Conservation (phyloP, 2,888 invertebrate species). For the Zaprionus obscuricornis region DNA sequence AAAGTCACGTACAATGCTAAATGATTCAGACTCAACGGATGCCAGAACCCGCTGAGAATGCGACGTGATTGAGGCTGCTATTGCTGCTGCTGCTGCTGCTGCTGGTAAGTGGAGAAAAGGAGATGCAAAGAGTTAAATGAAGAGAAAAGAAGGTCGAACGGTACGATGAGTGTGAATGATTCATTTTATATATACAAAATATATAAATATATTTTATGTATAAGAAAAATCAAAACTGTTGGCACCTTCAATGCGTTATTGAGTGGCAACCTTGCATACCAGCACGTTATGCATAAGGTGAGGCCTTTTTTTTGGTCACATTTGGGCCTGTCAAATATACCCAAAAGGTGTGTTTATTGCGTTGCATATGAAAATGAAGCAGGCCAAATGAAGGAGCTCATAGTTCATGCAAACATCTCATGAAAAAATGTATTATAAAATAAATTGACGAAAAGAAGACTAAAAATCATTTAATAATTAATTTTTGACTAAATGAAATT, state of each 20-base stretch:
- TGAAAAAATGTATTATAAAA: no score
- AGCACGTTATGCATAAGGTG: conserved; percentile 42
- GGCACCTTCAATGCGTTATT: conserved; percentile 40
- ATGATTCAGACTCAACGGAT: conserved; percentile 48
- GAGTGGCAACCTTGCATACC: conserved; percentile 50
- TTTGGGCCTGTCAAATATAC: background rate
- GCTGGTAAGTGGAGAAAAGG: background rate
- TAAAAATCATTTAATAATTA: no score
- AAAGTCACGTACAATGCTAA: conserved; percentile 47
- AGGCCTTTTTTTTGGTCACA: conserved; percentile 6
- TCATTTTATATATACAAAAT: conserved; percentile 21
- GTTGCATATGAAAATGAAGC: conserved; percentile 32
- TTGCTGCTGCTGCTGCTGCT: no score
- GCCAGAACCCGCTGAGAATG: conserved; percentile 43
- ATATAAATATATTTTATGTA: background rate
- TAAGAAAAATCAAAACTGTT: conserved; percentile 24
- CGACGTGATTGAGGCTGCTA: conserved; percentile 58
- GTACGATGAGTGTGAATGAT: conserved; percentile 18
- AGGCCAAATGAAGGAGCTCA: conserved; percentile 38
- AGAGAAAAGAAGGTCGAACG: conserved; percentile 15
- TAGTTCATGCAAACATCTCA: conserved; percentile 40
- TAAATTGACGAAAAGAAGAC: no score
- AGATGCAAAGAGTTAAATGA: background rate
- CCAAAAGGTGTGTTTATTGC: conserved; percentile 9
- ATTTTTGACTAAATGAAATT: no score